Base-by-base conservation (phyloP, 2,888 invertebrate genomes). In the Calliphora vomitoria region DNA sequence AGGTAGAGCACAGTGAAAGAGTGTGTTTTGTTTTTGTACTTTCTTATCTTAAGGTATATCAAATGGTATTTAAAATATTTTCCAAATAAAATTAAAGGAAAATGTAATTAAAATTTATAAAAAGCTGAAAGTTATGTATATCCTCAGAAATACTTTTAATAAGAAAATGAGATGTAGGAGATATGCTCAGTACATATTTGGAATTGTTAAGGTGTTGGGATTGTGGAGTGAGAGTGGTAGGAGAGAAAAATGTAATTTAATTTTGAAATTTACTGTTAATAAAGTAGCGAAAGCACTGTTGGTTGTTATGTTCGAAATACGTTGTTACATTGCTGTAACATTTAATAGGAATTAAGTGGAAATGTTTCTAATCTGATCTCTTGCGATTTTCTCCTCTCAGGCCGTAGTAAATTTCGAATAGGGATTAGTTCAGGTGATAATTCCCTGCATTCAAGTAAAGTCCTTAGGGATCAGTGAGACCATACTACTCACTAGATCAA, bases 31-130 rank as follows among this genome's bases (percentile, higher is more conserved):
- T 84, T 84, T 82, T 75, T 58, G 20, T 68, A 31, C 53, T 53
- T 69, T 4, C 80, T 85, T 87, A 87, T 87, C 87, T 85, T 25
- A 85, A 82, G 74, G 84, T 82, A 82, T 81, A 87, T 85, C 87
- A 82, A 87, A 87, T 85, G 84, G 78, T 82, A 87, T 87, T 85
- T 85, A 69, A 85, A 81, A 85, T 85, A 85, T 82, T 86, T 68
- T 72, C 15, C 38, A 78, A 72, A 64, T 80, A 82, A 82, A 85
- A 71, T 81, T 76, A 71, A 78, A 82, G 38, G 58, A 76, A 86
- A 82, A 74, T 78, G 75, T 85, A 85, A 85, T 85, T 85, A 85
- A 85, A 85, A 85, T 80, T 85, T 85, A 47, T 64, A 64, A 53
- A 62, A 60, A 64, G 47, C 71, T 53, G 38, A 68, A 82, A 82